These are phyloP conservation scores for Nomada fabriciana DNA, from an alignment of 2,888 invertebrate species.

Conservation along the genomic window DNA sequence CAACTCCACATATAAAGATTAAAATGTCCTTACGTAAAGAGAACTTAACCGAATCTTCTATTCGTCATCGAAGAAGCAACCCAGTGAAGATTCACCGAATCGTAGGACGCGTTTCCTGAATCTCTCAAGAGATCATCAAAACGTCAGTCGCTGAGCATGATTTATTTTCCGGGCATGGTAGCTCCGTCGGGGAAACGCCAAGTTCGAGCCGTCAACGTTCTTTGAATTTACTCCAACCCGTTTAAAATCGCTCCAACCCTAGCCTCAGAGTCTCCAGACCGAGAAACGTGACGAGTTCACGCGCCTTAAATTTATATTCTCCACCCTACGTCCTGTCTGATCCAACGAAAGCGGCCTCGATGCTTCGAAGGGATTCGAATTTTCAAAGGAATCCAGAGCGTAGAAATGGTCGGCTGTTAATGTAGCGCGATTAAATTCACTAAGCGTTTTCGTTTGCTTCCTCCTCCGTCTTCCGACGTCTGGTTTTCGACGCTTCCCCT, in stretches of 20 bases:
- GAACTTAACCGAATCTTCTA: not conserved
- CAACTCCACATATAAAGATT: no score
- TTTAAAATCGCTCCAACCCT: constrained; percentile 21
- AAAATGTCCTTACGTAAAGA: no score
- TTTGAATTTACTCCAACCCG: constrained; percentile 11
- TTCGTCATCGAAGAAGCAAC: not conserved
- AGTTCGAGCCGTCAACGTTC: not conserved
- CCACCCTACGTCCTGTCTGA: not conserved
- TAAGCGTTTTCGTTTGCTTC: constrained; percentile 1
- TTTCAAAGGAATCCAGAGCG: not conserved
- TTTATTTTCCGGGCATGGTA: constrained; percentile 15
- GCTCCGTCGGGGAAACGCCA: not conserved
- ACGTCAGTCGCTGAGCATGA: not conserved
- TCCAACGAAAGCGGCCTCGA: not conserved
- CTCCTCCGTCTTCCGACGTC: not conserved
- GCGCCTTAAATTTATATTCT: constrained; percentile 21
- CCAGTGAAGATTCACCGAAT: not conserved
- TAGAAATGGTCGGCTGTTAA: constrained; percentile 47
- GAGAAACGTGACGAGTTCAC: not conserved
- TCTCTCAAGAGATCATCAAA: not conserved
- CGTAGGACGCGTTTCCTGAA: not conserved
- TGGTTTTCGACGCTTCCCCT: constrained; percentile 29
- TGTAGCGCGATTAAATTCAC: constrained; percentile 37
- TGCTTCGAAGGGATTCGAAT: constrained; percentile 2
- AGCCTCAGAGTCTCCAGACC: constrained; percentile 10